These are phyloP conservation scores for Agrochola circellaris DNA, from an alignment of 2,888 invertebrate genomes.

Conservation along the genomic window DNA sequence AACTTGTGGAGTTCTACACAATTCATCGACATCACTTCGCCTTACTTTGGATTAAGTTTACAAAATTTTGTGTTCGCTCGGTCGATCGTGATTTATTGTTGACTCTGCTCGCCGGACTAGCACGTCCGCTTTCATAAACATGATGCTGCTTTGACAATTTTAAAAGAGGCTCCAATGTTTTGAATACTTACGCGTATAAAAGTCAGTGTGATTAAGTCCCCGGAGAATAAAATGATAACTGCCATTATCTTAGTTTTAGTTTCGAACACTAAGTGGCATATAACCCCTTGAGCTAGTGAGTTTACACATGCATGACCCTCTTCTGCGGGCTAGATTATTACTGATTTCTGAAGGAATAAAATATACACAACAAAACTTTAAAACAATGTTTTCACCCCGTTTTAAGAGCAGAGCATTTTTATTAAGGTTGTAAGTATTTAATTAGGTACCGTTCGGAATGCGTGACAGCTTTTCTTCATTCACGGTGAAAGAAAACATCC, in stretches of 20 bases:
- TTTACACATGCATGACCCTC: too few species aligned
- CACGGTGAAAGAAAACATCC: not conserved
- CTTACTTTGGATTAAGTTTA: constrained; percentile 79
- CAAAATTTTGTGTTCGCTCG: constrained; percentile 76
- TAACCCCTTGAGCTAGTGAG: too few species aligned
- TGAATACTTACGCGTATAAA: constrained; percentile 27
- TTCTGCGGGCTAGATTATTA: too few species aligned
- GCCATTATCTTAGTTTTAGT: too few species aligned
- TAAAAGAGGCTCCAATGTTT: constrained; percentile 28
- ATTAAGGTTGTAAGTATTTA: not conserved
- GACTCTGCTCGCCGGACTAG: constrained; percentile 61
- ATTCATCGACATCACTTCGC: constrained; percentile 78
- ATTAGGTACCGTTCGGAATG: not conserved
- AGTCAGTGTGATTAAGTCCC: not conserved
- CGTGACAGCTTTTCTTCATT: not conserved
- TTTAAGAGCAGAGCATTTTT: not conserved
- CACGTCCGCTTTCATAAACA: constrained; percentile 63
- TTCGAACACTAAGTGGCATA: too few species aligned
- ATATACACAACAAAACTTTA: not conserved
- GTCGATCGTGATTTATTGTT: constrained; percentile 75
- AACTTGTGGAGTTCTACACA: constrained; percentile 78
- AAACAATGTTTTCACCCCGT: not conserved
- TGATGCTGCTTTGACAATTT: constrained; percentile 38
- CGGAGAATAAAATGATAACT: too few species aligned
- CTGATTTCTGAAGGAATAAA: not conserved